A percentile compares a stretch with the other conserved stretches of the same genome.
Conservation (phyloP, 2,113 vertebrate genomes). For the Apistogramma diplotaenia region DNA sequence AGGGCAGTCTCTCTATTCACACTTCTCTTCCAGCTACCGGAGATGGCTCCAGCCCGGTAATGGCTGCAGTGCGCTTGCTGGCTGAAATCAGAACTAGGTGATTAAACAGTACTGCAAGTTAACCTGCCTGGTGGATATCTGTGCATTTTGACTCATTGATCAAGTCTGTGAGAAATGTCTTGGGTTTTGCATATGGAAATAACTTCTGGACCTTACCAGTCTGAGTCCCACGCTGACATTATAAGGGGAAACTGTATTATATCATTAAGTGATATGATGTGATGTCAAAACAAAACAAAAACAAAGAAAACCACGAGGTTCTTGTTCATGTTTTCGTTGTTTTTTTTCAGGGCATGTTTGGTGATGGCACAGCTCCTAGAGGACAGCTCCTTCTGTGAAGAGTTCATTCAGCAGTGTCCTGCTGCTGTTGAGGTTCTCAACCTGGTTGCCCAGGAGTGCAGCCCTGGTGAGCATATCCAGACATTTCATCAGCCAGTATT, state of each 20-base stretch:
- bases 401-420: conserved; percentile 98
- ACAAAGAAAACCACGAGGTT: not conserved
- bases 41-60: conserved; percentile 95
- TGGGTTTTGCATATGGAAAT: not conserved
- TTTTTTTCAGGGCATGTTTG: conserved; percentile 86
- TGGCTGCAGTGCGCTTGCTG: conserved; percentile 94
- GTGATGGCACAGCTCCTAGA: conserved; percentile 99
- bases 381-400: conserved; percentile 98
- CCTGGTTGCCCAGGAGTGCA: conserved; percentile 96
- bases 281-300: not conserved
- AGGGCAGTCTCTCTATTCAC: conserved; percentile 98
- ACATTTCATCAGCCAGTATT: not conserved
- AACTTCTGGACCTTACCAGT: not conserved
- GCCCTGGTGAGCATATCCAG: conserved; percentile 82
- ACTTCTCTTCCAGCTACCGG: conserved; percentile 96
- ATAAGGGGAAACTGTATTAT: not conserved
- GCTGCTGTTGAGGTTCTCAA: conserved; percentile 97
- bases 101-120: not conserved
- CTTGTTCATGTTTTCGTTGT: not conserved
- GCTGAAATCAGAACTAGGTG: conserved; percentile 98
- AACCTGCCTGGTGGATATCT: too few species aligned
- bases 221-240: not conserved
- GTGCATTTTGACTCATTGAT: not conserved
- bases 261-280: not conserved
- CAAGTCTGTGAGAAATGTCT: not conserved